Evolutionary conservation across 2,113 vertebrate genomes (phyloP), one percentile per base, ranked within the genome.

Genomic region (Apaloderma vittatum): DNA sequence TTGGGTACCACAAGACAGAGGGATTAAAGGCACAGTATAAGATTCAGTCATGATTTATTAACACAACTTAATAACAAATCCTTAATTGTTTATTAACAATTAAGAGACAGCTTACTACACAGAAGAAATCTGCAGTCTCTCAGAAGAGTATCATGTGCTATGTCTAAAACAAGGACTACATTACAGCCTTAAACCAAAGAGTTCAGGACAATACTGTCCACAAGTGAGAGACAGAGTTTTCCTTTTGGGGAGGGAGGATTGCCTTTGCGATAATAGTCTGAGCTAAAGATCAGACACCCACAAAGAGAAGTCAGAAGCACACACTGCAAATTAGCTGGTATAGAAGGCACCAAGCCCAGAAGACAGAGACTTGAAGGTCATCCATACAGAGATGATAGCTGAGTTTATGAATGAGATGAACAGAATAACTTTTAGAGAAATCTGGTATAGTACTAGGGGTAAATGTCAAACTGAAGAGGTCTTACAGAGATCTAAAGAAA

Each of bases 231-330:
- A 67, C 7, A 36, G 4, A 49, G 36, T 18, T 71, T 34, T 77
- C 32, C 9, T 54, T 30, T 18, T 16, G 48, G 62, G 67, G 4
- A 36, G 49, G 27, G 87, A 92, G 70, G 54, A 40, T 12, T 48
- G 37, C n/a, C 59, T 77, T n/a, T 76, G 67, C 1, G 1, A 55
- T 2, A 92, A 29, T 0, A 92, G 67, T 54, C 34, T 30, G 65
- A 93, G 78, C 74, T 83, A 48, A 87, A 94, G 72, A 88, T 82
- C 92, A 94, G 54, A 76, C 59, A 83, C 12, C 6, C 22, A 78
- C 55, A 77, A 73, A 46, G 62, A 36, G 27, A 94, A 92, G 55
- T 58, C 67, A 65, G 32, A 93, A 84, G 57, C 34, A 80, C 37
- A 77, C 12, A 16, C 20, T 13, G 32, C 73, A 36, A 84, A 88